phyloP scores from a whole-genome alignment of 1,140 invertebrate species.

The Pseudoatta argentina region DNA sequence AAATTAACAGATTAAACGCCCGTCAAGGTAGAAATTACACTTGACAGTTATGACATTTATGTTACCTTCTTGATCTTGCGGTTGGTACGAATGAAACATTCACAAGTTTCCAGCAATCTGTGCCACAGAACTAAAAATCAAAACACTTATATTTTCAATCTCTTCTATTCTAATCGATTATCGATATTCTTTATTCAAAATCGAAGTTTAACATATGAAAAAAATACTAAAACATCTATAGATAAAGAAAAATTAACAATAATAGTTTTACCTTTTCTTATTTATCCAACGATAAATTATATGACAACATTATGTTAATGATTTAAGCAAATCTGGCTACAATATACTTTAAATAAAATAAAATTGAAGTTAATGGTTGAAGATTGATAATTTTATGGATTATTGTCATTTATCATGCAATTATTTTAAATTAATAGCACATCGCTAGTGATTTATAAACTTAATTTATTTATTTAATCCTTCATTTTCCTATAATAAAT shows the following conservation, averaged over 20 bases:
- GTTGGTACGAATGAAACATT: constrained; percentile 34
- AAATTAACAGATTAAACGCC: constrained; percentile 70
- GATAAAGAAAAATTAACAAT: background rate
- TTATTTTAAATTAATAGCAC: background rate
- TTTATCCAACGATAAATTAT: background rate
- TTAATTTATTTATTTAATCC: background rate
- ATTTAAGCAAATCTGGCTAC: background rate
- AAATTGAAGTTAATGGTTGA: background rate
- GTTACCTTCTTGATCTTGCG: constrained; percentile 16
- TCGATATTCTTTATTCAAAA: background rate
- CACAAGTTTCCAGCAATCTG: constrained; percentile 8
- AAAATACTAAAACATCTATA: background rate
- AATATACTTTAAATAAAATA: background rate
- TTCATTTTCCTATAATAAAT: background rate
- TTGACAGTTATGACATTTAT: constrained; percentile 65
- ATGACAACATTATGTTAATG: background rate
- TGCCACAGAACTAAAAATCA: background rate
- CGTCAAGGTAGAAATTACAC: constrained; percentile 63
- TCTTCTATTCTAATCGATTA: background rate
- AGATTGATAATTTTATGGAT: background rate
- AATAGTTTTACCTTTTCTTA: background rate
- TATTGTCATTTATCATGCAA: background rate
- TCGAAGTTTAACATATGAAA: background rate
- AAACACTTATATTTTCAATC: background rate
- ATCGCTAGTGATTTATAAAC: background rate